These are phyloP conservation scores for Tanypteryx hageni DNA, from an alignment of 2,888 invertebrate species.

Conservation along the genomic window DNA sequence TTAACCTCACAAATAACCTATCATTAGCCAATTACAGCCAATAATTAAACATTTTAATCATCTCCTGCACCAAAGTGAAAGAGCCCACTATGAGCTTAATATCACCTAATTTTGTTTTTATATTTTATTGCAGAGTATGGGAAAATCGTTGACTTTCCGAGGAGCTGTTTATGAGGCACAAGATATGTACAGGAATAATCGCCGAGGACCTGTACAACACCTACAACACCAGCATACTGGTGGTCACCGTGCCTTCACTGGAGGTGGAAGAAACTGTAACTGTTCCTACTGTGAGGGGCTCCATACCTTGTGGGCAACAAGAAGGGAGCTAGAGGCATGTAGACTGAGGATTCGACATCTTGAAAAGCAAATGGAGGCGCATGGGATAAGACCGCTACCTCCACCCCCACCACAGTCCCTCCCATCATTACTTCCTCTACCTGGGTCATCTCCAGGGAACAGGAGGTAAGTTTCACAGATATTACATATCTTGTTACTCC, in stretches of 20 bases:
- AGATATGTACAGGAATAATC: conserved; percentile 85
- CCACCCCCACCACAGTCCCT: conserved; percentile 60
- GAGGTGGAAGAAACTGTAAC: conserved; percentile 44
- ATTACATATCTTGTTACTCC: not conserved
- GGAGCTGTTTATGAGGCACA: conserved; percentile 88
- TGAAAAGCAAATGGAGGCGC: conserved; percentile 89
- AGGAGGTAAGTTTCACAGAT: conserved; percentile 57
- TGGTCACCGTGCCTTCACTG: conserved; percentile 48
- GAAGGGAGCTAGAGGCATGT: conserved; percentile 93
- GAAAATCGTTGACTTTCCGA: conserved; percentile 88
- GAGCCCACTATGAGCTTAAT: too few species aligned
- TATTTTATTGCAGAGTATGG: conserved; percentile 77
- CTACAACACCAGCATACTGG: conserved; percentile 82
- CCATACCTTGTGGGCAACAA: conserved; percentile 87
- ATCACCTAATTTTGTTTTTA: not conserved
- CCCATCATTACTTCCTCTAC: conserved; percentile 63
- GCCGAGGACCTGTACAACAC: conserved; percentile 86
- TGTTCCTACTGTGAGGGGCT: conserved; percentile 52
- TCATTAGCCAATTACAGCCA: too few species aligned
- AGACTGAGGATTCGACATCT: conserved; percentile 89
- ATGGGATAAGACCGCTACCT: conserved; percentile 88
- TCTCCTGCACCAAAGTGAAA: too few species aligned
- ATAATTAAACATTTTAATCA: too few species aligned
- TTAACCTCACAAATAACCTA: not conserved
- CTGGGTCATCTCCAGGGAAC: conserved; percentile 65